Percentiles rank a stretch among this genome's conserved stretches.
phyloP scores from a whole-genome alignment of 2,888 invertebrate species.

The Cheilosia vulpina region DNA sequence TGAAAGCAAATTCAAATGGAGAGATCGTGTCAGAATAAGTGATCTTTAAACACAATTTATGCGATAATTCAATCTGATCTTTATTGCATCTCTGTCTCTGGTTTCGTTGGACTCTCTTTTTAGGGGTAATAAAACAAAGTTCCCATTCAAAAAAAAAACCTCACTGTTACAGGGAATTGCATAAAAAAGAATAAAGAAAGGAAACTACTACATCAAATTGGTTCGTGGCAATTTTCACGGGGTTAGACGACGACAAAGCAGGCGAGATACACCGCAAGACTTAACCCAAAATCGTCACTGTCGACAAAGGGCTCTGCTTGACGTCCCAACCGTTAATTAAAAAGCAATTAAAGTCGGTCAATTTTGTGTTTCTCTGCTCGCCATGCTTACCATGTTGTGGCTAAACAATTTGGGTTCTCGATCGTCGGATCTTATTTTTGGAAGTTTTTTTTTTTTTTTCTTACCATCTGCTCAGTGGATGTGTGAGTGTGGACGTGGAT shows the following conservation, averaged over 20 bases:
- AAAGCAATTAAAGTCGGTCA: constrained; percentile 70
- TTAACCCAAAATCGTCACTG: constrained; percentile 48
- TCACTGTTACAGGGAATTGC: constrained; percentile 30
- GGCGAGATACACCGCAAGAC: constrained; percentile 25
- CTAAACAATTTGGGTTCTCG: constrained; percentile 18
- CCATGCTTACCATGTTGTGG: constrained; percentile 30
- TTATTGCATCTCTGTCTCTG: constrained; percentile 50
- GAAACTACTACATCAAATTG: constrained; percentile 43
- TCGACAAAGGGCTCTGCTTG: constrained; percentile 53
- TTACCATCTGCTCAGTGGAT: constrained; percentile 33
- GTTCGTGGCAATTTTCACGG: constrained; percentile 24
- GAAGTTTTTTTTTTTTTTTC: background rate
- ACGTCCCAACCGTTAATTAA: constrained; percentile 68
- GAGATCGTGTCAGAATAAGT: constrained; percentile 66
- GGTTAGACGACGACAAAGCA: constrained; percentile 17
- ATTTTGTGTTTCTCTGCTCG: constrained; percentile 20
- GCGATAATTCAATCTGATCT: constrained; percentile 67
- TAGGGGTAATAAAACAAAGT: constrained; percentile 45
- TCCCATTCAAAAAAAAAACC: constrained; percentile 26
- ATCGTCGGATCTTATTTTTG: constrained; percentile 27
- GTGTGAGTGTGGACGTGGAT: background rate
- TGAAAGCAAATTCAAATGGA: constrained; percentile 50
- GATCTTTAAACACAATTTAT: constrained; percentile 68
- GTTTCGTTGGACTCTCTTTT: constrained; percentile 34
- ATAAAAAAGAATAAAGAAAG: constrained; percentile 28